Evolutionary conservation across 37 sponge, comb jelly and placozoan genomes (phyloP).

Genomic region (Agelas oroides): DNA sequence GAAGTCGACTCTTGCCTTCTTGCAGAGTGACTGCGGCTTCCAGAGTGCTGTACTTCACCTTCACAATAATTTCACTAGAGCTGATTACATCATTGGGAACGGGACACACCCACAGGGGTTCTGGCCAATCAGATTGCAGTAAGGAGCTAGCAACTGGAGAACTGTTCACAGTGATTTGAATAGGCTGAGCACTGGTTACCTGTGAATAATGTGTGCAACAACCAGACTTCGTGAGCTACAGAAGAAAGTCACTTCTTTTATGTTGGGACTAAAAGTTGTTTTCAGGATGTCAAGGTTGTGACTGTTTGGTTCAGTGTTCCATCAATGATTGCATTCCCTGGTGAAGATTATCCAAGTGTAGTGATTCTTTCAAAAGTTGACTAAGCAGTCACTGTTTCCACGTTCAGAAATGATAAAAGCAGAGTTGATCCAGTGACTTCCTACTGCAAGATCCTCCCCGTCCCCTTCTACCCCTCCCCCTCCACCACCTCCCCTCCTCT

Average conservation of each 20-base stretch:
- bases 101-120: conserved; percentile 17
- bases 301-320: no score
- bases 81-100: conserved; percentile 3
- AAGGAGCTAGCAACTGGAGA: not conserved
- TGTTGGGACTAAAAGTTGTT: no score
- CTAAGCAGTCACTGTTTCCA: no score
- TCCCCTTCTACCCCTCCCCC: not conserved
- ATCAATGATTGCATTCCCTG: no score
- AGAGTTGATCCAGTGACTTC: no score
- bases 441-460: no score
- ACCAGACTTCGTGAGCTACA: not conserved
- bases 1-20: not conserved
- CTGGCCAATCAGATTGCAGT: conserved; percentile 35
- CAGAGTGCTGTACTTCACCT: not conserved
- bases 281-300: no score
- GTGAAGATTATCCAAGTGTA: no score
- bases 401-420: no score
- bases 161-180: conserved; percentile 15
- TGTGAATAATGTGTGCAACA: not conserved
- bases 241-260: no score
- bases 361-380: no score
- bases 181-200: not conserved
- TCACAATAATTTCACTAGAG: not conserved
- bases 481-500: not conserved
- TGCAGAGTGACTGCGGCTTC: not conserved